Evolutionary conservation across 2,113 vertebrate genomes (phyloP).

Genomic region (Larimichthys crocea): DNA sequence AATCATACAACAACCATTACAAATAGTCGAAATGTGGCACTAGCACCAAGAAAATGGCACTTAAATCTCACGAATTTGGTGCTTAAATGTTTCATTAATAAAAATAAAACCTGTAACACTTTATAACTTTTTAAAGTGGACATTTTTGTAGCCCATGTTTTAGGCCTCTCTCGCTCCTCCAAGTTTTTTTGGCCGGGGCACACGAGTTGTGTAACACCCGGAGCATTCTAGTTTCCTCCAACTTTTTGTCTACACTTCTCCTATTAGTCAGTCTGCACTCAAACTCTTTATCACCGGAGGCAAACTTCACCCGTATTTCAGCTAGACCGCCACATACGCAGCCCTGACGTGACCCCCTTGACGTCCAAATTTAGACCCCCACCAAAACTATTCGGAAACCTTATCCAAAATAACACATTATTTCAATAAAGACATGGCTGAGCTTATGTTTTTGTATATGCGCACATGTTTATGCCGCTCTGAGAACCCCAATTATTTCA

Average conservation of each 20-base stretch:
- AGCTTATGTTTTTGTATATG: conserved; percentile 44
- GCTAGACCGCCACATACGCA: conserved; percentile 21
- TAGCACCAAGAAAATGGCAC: not conserved
- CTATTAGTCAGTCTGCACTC: conserved; percentile 72
- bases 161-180: conserved; percentile 13
- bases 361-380: conserved; percentile 40
- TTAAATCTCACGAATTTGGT: not conserved
- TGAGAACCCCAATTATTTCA: conserved; percentile 75
- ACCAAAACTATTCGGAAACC: conserved; percentile 51
- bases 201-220: conserved; percentile 57
- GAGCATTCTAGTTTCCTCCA: conserved; percentile 40
- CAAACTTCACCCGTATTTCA: conserved; percentile 44
- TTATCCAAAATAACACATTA: conserved; percentile 78
- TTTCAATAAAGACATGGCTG: conserved; percentile 72
- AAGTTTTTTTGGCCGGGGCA: conserved; percentile 24
- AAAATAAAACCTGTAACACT: not conserved
- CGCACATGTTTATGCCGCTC: conserved; percentile 55
- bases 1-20: not conserved
- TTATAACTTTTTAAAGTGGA: conserved; percentile 3
- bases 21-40: not conserved
- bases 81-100: not conserved
- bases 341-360: conserved; percentile 43
- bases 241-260: conserved; percentile 50
- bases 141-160: conserved; percentile 16
- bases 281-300: conserved; percentile 53